phyloP scores from a whole-genome alignment of 2,797 vertebrate species.

The Neopelma chrysocephalum region DNA sequence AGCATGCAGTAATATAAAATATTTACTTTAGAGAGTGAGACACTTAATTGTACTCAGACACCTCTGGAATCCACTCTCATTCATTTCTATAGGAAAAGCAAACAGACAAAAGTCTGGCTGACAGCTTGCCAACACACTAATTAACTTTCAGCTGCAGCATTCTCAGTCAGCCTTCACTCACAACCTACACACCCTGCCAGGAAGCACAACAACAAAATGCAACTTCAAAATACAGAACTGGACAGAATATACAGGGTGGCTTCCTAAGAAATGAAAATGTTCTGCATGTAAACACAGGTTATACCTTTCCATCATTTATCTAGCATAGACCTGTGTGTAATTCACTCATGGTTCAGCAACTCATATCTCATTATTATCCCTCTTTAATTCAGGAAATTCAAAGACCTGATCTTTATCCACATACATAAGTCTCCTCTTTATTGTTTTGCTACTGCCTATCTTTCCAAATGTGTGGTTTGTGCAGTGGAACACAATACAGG shows the following conservation, averaged over 20 bases:
- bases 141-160: constrained; percentile 66
- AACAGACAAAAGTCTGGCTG: constrained; percentile 64
- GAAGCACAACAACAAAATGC: constrained; percentile 23
- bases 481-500: neutral
- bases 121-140: constrained; percentile 70
- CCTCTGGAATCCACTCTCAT: constrained; percentile 68
- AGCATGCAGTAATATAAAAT: constrained; percentile 49
- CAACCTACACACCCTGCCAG: constrained; percentile 46
- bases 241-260: neutral
- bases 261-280: neutral
- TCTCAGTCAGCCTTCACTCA: constrained; percentile 50
- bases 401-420: neutral
- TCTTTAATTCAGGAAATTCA: neutral
- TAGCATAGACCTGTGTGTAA: neutral
- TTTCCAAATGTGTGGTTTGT: neutral
- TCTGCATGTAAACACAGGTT: neutral
- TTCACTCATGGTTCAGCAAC: neutral
- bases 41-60: constrained; percentile 67
- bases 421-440: neutral
- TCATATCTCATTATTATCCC: neutral
- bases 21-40: constrained; percentile 64
- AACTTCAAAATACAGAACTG: constrained; percentile 41
- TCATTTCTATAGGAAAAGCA: constrained; percentile 65
- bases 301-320: neutral
- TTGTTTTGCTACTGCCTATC: neutral